Conservation (phyloP, 2,888 invertebrate genomes). For the Noctua janthe region DNA sequence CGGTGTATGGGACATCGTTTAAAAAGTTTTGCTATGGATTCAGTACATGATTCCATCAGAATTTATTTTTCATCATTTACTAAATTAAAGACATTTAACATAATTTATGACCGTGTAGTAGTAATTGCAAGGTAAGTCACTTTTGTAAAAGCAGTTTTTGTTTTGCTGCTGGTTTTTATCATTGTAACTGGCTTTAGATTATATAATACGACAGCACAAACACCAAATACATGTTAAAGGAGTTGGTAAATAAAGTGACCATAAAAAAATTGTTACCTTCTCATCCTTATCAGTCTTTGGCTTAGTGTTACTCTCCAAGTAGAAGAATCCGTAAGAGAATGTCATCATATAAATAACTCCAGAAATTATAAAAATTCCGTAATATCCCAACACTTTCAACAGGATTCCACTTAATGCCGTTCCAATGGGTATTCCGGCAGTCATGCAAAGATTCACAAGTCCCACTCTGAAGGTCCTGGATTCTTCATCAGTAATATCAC, state of each 20-base stretch:
- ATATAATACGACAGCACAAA: too few relatives aligned
- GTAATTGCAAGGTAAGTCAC: neutral
- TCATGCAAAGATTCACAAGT: constrained; percentile 90
- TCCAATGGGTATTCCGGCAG: constrained; percentile 90
- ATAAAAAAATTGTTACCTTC: constrained; percentile 71
- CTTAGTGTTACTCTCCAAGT: constrained; percentile 81
- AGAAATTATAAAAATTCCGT: constrained; percentile 83
- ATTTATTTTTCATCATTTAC: neutral
- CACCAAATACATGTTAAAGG: too few relatives aligned
- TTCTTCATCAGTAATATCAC: constrained; percentile 89
- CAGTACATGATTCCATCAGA: neutral
- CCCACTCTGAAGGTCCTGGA: constrained; percentile 91
- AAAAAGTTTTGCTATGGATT: neutral
- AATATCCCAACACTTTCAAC: constrained; percentile 82
- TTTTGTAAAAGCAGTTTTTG: neutral
- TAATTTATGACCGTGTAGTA: neutral
- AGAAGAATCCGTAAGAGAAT: constrained; percentile 80
- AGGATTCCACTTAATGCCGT: constrained; percentile 90
- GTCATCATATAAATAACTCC: constrained; percentile 82
- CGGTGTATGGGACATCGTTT: neutral
- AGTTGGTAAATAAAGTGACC: neutral
- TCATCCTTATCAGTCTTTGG: constrained; percentile 69
- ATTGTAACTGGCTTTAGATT: neutral
- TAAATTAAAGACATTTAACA: neutral
- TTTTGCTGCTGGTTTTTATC: neutral